Base-by-base conservation (phyloP, 2,888 invertebrate genomes). In the Netelia fuscicornis region DNA sequence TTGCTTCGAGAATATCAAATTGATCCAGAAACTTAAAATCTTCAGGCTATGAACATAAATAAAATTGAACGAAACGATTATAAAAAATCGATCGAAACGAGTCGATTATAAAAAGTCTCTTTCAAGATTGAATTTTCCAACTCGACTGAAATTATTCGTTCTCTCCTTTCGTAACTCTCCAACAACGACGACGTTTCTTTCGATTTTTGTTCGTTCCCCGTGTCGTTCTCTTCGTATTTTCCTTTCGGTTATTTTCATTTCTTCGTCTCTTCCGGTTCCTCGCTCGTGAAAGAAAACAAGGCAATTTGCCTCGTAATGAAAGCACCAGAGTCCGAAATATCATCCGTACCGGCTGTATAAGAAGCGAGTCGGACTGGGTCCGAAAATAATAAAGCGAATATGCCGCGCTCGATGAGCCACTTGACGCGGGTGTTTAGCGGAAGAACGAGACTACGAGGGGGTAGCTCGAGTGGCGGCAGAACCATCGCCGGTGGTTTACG, bases 401-500 rank as follows among this genome's bases (percentile, higher is more conserved):
- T 75, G 80, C 54, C 72, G 64, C 72, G 81, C 20, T 54, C 72
- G 74, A 85, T 85, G 79, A 82, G 78, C 79, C 85, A 85, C 74
- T 79, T 85, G 75, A 85, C 81, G 81, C 79, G 85, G 78, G 81
- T 85, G 85, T 85, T 85, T 60, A 58, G 81, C 42, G 81, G 85
- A 75, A 75, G 85, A 75, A 70, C 81, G 85, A 85, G 85, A 72
- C 62, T 78, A 60, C 81, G 85, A 70, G 81, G 81, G 64, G 74
- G 70, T 65, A 72, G 80, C 48, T 60, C 81, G 60, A 79, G 71
- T 70, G 85, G 74, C 74, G 81, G 77, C 74, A 78, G 77, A 75
- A 81, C 74, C 60, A 84, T 81, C 77, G 74, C 64, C 81, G 74
- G 78, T 81, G 74, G 82, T 79, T 71, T 85, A 65, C 79, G 79